Evolutionary conservation across 2,113 vertebrate genomes (phyloP), one percentile per base, ranked within the genome.

Genomic region (Gymnobelideus leadbeateri): DNA sequence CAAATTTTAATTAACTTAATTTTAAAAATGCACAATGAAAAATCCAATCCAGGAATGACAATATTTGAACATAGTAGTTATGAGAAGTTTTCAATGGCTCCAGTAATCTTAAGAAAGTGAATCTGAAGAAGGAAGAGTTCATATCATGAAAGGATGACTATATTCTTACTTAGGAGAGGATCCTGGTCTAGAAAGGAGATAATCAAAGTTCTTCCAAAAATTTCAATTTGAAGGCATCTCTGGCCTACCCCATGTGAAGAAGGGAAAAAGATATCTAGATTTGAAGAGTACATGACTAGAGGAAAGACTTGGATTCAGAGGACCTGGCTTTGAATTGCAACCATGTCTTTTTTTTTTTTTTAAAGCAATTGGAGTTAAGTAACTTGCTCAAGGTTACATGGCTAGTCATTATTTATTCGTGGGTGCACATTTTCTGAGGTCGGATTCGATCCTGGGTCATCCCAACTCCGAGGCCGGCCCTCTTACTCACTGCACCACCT

Each of bases 1-100:
- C 96, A 54, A 84, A 54, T 51, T 91, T 96, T 46, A 92, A 92
- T 94, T 91, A 96, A 91, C 43, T 93, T 96, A 91, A 95, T 90
- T 97, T 89, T 61, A 53, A 89, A 96, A 93, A 51, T 91, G 84
- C 9, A 92, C 52, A 95, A 51, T 94, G 61, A 92, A 89, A 94
- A 91, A 57, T 53, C 3, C 37, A 50, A 57, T 46, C 51, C 26
- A 25, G 94, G 47, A 37, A 26, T 49, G 68, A 21, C 14, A 91
- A 52, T 43, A 49, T 51, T 24, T 49, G 25, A 90, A 90, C 46
- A 90, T 52, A 47, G 68, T 4, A 3, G 3, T 89, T 28, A 51
- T 92, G 43, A 90, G 8, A 94, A 92, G 51, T 25, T 51, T 94
- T 50, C 54, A 46, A 23, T 47, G 46, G 21, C 2, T 57, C 25